A percentile compares a stretch with the other conserved stretches of the same genome.
Evolutionary conservation across 2,888 invertebrate genomes (phyloP).

Genomic region (Nomada fucata): DNA sequence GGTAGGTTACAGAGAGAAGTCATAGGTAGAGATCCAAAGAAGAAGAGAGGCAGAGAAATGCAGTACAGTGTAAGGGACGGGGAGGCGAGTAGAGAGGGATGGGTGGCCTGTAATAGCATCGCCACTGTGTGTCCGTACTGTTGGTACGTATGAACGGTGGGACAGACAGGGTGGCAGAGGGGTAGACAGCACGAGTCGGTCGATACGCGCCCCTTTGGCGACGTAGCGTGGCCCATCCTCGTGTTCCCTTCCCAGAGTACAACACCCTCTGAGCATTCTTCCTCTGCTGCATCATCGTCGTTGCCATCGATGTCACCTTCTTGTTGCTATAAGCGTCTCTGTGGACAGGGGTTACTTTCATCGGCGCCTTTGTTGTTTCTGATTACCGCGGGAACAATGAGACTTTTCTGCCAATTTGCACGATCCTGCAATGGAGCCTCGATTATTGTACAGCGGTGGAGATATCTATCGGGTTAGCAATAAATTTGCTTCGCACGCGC

Average conservation of each 20-base stretch:
- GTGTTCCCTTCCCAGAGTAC: conserved; percentile 35
- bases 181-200: conserved; percentile 71
- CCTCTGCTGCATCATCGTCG: conserved; percentile 48
- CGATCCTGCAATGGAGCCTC: neutral
- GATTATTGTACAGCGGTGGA: neutral
- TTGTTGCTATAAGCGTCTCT: conserved; percentile 44
- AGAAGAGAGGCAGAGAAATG: neutral
- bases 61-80: neutral
- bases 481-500: too few relatives aligned
- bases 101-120: conserved; percentile 61
- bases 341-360: neutral
- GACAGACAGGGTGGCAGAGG: conserved; percentile 63
- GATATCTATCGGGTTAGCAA: too few relatives aligned
- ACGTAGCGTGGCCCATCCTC: conserved; percentile 66
- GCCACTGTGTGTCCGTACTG: conserved; percentile 65
- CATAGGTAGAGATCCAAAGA: neutral
- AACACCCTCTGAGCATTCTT: conserved; percentile 52
- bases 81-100: conserved; percentile 14
- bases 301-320: conserved; percentile 44
- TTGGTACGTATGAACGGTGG: conserved; percentile 69
- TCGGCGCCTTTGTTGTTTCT: conserved; percentile 21
- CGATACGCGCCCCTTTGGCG: conserved; percentile 77
- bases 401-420: neutral
- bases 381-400: conserved; percentile 19
- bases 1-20: neutral